Evolutionary conservation across 2,797 vertebrate species (phyloP).

Genomic region (Acropternis orthonyx): DNA sequence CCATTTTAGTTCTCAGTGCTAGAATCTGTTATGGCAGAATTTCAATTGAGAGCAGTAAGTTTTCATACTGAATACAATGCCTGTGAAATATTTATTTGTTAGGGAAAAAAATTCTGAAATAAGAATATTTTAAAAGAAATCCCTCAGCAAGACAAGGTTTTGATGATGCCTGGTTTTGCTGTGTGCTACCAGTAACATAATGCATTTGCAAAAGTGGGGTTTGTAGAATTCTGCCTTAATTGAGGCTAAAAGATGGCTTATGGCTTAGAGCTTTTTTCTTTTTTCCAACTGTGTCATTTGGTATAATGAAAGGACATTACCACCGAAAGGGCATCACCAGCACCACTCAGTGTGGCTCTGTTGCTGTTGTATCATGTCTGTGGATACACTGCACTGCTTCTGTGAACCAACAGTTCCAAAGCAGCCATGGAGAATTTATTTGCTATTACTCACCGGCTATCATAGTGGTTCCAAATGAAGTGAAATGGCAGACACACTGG

Average conservation of each 20-base stretch:
- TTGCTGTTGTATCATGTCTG: not conserved
- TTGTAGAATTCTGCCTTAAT: not conserved
- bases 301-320: not conserved
- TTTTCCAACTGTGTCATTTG: not conserved
- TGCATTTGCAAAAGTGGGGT: not conserved
- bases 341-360: not conserved
- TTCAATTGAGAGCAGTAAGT: not conserved
- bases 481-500: conserved; percentile 8
- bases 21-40: not conserved
- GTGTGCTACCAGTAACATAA: not conserved
- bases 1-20: not conserved
- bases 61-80: not conserved
- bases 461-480: conserved; percentile 16
- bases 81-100: not conserved
- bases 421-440: not conserved
- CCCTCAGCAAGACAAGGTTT: not conserved
- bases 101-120: not conserved
- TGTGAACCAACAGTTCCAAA: conserved; percentile 13
- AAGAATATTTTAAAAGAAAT: not conserved
- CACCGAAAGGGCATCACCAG: not conserved
- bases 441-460: conserved; percentile 44
- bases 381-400: not conserved
- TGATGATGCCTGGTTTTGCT: not conserved
- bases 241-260: not conserved
- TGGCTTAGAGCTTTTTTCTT: not conserved